Conservation (phyloP, 2,888 invertebrate species). For the Eucriotettix oculatus region DNA sequence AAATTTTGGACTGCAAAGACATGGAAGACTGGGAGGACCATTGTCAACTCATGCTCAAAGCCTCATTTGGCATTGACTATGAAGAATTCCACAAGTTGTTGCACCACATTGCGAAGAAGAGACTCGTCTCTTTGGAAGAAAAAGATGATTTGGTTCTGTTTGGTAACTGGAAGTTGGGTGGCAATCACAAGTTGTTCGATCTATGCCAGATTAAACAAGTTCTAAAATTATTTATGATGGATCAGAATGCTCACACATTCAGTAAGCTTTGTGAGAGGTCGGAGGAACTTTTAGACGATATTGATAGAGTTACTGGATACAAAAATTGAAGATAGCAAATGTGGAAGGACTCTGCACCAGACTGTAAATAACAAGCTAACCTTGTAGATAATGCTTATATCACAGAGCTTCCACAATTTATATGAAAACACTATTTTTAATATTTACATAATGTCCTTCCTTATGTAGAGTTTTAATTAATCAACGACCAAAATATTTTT, state of each 20-base stretch:
- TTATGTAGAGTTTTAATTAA: too few species aligned
- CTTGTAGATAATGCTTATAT: too few species aligned
- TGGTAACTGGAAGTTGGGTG: constrained; percentile 27
- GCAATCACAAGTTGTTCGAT: constrained; percentile 32
- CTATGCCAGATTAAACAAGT: constrained; percentile 26
- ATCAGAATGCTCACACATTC: constrained; percentile 1
- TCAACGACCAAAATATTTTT: too few species aligned
- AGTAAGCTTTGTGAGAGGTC: background rate
- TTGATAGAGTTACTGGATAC: background rate
- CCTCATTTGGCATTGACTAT: constrained; percentile 63
- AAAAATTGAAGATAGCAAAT: background rate
- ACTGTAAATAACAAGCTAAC: too few species aligned
- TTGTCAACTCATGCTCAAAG: constrained; percentile 66
- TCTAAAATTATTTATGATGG: constrained; percentile 16
- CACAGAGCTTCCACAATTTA: too few species aligned
- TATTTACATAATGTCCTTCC: too few species aligned
- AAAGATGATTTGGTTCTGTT: constrained; percentile 21
- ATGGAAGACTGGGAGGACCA: constrained; percentile 58
- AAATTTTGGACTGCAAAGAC: constrained; percentile 61
- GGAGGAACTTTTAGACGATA: background rate
- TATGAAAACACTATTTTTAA: too few species aligned
- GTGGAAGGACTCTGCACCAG: too few species aligned
- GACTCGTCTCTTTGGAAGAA: constrained; percentile 31
- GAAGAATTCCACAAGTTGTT: constrained; percentile 48
- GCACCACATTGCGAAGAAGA: constrained; percentile 40